A percentile compares a stretch with the other conserved stretches of the same genome.
Evolutionary conservation across 2,888 invertebrate species (phyloP).

Genomic region (Cerastis leucographa): DNA sequence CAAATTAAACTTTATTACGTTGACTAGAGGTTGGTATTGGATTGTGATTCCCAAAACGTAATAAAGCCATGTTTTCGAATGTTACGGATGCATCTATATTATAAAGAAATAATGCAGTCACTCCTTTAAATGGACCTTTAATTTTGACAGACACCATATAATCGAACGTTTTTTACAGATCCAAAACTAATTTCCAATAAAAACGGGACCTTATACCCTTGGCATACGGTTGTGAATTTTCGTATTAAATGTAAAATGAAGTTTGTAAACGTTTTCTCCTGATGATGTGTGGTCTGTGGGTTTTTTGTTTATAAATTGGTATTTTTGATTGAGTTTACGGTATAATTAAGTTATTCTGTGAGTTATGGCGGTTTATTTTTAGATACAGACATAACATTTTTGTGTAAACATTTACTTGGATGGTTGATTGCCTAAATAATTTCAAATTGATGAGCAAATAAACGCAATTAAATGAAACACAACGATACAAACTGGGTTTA

Average conservation of each 20-base stretch:
- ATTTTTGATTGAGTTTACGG: conserved; percentile 64
- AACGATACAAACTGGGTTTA: background rate
- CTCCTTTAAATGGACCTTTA: conserved; percentile 75
- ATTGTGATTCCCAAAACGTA: background rate
- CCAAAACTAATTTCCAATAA: background rate
- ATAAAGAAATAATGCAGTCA: conserved; percentile 77
- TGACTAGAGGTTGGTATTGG: conserved; percentile 14
- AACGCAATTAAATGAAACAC: conserved; percentile 20
- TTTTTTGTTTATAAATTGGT: conserved; percentile 66
- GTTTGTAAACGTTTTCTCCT: conserved; percentile 44
- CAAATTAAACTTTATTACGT: conserved; percentile 22
- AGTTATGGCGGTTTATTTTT: conserved; percentile 59
- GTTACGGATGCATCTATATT: conserved; percentile 56
- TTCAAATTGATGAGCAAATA: conserved; percentile 48
- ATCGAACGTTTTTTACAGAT: conserved; percentile 14
- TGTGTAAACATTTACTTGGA: conserved; percentile 56
- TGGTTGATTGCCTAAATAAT: conserved; percentile 48
- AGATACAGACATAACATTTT: conserved; percentile 36
- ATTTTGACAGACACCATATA: conserved; percentile 74
- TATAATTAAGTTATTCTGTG: conserved; percentile 64
- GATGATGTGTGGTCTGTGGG: conserved; percentile 66
- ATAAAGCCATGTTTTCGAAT: conserved; percentile 43
- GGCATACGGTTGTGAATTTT: background rate
- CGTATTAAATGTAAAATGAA: background rate
- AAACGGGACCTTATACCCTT: conserved; percentile 4